These are phyloP conservation scores for Eulemur rubriventer DNA, from an alignment of 2,797 vertebrate species.

Conservation along the genomic window DNA sequence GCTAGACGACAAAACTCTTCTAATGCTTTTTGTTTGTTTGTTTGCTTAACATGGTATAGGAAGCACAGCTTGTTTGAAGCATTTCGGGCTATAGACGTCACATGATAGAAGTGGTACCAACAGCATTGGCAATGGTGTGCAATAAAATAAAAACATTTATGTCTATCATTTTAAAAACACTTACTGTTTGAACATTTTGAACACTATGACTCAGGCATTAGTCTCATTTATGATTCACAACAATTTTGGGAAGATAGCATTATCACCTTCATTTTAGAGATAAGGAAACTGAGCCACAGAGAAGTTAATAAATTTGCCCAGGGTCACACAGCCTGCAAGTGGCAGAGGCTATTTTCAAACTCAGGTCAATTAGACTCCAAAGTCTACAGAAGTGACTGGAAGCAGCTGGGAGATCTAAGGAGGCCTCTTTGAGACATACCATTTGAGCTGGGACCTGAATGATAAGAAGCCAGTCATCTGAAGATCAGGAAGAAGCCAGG, in stretches of 20 bases:
- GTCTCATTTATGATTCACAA: neutral
- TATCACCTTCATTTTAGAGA: neutral
- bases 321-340: neutral
- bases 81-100: neutral
- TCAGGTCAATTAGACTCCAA: neutral
- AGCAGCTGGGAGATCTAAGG: neutral
- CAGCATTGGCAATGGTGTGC: neutral
- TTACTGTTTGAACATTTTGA: neutral
- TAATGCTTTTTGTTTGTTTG: neutral
- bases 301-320: neutral
- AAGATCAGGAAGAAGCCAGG: neutral
- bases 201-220: neutral
- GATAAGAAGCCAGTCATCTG: neutral
- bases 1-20: neutral
- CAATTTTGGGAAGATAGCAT: neutral
- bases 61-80: neutral
- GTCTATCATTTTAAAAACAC: neutral
- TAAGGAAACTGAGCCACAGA: neutral
- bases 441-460: neutral
- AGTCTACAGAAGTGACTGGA: neutral
- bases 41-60: neutral
- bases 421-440: neutral
- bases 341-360: neutral
- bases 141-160: slow-evolving; percentile 27
- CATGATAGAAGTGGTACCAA: neutral